Percentiles rank a stretch among this genome's conserved stretches.
phyloP scores from a whole-genome alignment of 1,140 invertebrate species.

The Anthonomus grandis region DNA sequence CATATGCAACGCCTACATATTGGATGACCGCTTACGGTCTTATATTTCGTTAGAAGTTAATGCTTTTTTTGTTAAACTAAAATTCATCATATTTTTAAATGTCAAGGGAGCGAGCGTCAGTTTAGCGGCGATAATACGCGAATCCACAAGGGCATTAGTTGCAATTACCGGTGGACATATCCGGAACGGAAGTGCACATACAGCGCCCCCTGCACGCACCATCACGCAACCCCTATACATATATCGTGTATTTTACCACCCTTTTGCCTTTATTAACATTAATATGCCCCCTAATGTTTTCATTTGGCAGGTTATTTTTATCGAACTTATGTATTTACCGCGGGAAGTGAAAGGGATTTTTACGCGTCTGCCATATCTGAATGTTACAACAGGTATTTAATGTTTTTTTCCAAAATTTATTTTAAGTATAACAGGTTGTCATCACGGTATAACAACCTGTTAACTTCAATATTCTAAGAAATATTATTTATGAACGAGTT shows the following conservation, averaged over 20 bases:
- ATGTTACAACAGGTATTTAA: no score
- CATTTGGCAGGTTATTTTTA: no score
- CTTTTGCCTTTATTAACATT: not conserved
- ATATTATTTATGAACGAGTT: no score
- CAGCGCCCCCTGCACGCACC: conserved; percentile 29
- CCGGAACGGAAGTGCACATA: conserved; percentile 43
- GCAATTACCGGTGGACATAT: conserved; percentile 47
- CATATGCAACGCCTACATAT: conserved; percentile 1
- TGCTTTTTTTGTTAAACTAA: not conserved
- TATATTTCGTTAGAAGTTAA: not conserved
- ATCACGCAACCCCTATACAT: conserved; percentile 21
- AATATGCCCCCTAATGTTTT: no score
- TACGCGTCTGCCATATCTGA: no score
- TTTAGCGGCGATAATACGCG: conserved; percentile 7
- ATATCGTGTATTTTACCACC: conserved; percentile 6
- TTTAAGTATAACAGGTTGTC: no score
- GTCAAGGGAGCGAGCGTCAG: not conserved
- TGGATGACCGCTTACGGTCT: conserved; percentile 3
- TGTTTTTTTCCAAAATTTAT: no score
- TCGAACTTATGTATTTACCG: no score
- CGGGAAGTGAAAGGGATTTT: no score
- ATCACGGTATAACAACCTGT: no score
- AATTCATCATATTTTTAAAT: no score
- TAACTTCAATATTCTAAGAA: no score
- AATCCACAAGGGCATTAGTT: conserved; percentile 32